Conservation (phyloP, 2,113 vertebrate genomes). For the Cephalopholis sonnerati region DNA sequence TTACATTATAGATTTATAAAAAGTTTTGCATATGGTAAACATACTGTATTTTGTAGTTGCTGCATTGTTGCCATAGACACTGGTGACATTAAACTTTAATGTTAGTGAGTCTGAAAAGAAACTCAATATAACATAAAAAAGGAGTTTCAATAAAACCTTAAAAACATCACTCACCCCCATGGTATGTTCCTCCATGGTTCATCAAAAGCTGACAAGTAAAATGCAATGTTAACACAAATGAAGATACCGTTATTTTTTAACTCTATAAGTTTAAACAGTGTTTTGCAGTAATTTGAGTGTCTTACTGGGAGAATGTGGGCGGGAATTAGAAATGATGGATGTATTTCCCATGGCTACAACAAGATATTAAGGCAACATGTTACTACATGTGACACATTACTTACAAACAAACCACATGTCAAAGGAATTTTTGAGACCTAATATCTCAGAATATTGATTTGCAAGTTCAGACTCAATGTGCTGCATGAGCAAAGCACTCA, state of each 20-base stretch:
- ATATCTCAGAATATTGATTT: no score
- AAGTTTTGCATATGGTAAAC: no score
- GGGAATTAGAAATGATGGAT: accelerated
- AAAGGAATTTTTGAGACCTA: not conserved
- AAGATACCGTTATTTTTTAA: no score
- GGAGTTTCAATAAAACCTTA: not conserved
- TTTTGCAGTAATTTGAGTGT: not conserved
- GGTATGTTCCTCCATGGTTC: not conserved
- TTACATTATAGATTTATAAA: no score
- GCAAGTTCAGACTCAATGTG: no score
- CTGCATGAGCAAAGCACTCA: not conserved
- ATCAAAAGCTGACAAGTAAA: not conserved
- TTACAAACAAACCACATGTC: not conserved
- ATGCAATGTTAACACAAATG: not conserved
- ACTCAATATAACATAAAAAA: no score
- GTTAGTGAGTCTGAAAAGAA: no score
- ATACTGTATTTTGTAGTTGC: not conserved
- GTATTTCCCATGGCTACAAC: not conserved
- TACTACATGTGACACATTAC: not conserved
- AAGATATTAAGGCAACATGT: not conserved
- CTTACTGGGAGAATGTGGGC: not conserved
- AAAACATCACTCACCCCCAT: conserved; percentile 6
- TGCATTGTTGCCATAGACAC: not conserved
- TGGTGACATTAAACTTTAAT: no score
- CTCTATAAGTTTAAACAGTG: no score